These are phyloP conservation scores for Cydia fagiglandana DNA, from an alignment of 1,140 invertebrate genomes.

Conservation along the genomic window DNA sequence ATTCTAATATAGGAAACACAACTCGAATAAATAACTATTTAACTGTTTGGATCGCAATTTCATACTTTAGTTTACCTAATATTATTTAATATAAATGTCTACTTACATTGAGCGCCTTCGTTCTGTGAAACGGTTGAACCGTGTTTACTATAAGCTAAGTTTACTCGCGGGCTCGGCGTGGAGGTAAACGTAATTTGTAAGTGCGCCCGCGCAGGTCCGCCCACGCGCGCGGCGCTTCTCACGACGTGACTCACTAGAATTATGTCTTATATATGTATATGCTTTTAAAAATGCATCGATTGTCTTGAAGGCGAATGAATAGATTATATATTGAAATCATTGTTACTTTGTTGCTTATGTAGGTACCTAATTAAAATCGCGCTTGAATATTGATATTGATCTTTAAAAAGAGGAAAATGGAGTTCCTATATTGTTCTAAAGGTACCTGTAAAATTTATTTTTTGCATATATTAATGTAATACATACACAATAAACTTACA, in stretches of 20 bases:
- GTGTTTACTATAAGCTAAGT: conserved; percentile 16
- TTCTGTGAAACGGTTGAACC: background rate
- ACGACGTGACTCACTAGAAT: conserved; percentile 56
- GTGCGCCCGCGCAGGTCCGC: conserved; percentile 52
- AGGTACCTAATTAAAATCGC: background rate
- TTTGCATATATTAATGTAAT: no score
- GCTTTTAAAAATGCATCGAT: conserved; percentile 27
- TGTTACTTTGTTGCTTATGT: background rate
- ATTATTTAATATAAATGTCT: no score
- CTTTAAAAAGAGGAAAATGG: no score
- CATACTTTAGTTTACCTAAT: no score
- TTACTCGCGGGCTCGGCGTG: conserved; percentile 40
- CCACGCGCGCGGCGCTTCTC: conserved; percentile 60
- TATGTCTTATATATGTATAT: conserved; percentile 13
- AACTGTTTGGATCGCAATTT: no score
- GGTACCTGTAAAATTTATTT: no score
- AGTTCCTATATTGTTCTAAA: no score
- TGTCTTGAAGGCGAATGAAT: conserved; percentile 22
- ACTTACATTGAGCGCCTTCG: background rate
- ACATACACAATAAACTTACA: no score
- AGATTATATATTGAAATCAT: background rate
- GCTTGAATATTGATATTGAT: background rate
- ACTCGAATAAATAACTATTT: no score
- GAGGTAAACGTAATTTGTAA: conserved; percentile 68
- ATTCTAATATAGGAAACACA: no score